Evolutionary conservation across 2,797 vertebrate species (phyloP).

Genomic region (Anableps anableps): DNA sequence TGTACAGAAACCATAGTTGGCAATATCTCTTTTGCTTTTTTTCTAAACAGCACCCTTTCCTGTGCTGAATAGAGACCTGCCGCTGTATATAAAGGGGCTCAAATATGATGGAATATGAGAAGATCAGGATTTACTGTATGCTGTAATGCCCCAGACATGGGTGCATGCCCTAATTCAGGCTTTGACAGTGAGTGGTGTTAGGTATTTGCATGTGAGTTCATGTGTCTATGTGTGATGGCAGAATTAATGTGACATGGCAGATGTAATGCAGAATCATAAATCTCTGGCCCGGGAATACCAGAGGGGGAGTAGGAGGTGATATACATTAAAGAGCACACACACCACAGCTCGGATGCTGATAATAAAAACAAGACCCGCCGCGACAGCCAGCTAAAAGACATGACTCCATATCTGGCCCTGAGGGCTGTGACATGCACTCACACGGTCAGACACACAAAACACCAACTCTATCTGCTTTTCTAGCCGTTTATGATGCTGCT

Average conservation of each 20-base stretch:
- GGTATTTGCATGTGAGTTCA: conserved; percentile 46
- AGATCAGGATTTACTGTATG: conserved; percentile 56
- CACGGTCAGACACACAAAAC: conserved; percentile 40
- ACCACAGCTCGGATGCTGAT: conserved; percentile 54
- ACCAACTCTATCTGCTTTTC: conserved; percentile 71
- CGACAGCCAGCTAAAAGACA: conserved; percentile 75
- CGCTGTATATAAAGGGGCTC: conserved; percentile 43
- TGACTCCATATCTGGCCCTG: conserved; percentile 64
- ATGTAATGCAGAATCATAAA: conserved; percentile 82
- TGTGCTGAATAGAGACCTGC: conserved; percentile 41
- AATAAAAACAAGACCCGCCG: conserved; percentile 68
- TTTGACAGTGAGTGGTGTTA: conserved; percentile 28
- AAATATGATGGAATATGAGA: conserved; percentile 42
- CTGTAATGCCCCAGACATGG: conserved; percentile 45
- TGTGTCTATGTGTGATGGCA: conserved; percentile 69
- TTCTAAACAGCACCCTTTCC: conserved; percentile 13
- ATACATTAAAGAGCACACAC: conserved; percentile 60
- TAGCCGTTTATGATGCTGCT: conserved; percentile 69
- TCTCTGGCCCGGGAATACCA: conserved; percentile 76
- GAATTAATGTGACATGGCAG: conserved; percentile 81
- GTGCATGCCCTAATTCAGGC: conserved; percentile 46
- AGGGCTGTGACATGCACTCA: conserved; percentile 52
- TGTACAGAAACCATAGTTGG: background rate
- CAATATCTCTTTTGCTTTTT: background rate
- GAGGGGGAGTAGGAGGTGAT: conserved; percentile 66